These are phyloP conservation scores for Aphaenogaster ashmeadi DNA, from an alignment of 1,140 invertebrate species.

Conservation along the genomic window DNA sequence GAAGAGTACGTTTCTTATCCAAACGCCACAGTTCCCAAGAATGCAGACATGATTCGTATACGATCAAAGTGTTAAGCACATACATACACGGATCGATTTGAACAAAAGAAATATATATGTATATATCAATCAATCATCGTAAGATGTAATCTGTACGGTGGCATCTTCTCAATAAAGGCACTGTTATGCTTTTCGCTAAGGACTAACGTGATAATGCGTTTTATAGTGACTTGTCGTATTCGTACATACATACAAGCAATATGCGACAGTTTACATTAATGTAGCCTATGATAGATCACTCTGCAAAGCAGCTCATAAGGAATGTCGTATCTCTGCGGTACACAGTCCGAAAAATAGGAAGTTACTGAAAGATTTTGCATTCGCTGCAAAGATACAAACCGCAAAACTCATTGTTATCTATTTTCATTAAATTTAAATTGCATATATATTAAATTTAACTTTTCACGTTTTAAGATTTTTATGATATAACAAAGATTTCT, in stretches of 20 bases:
- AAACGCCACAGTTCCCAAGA: neutral
- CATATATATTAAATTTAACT: neutral
- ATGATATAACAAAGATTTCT: neutral
- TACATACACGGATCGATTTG: neutral
- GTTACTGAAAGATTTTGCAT: neutral
- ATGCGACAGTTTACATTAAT: slow-evolving; percentile 53
- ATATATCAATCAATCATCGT: slow-evolving; percentile 31
- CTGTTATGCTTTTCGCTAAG: slow-evolving; percentile 68
- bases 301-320: slow-evolving; percentile 63
- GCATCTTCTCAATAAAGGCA: slow-evolving; percentile 73
- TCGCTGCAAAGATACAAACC: neutral
- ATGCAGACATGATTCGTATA: neutral
- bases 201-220: slow-evolving; percentile 49
- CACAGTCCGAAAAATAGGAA: slow-evolving; percentile 39
- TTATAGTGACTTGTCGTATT: slow-evolving; percentile 50
- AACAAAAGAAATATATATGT: neutral
- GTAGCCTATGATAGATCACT: slow-evolving; percentile 63
- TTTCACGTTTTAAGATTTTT: slow-evolving; percentile 1
- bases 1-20: neutral
- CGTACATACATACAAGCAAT: slow-evolving; percentile 57
- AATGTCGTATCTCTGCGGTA: slow-evolving; percentile 62
- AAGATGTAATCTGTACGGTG: slow-evolving; percentile 55
- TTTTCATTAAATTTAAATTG: slow-evolving; percentile 15
- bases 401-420: neutral
- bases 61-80: slow-evolving; percentile 20